Base-by-base conservation (phyloP, 2,113 vertebrate genomes). In the Crotalus tigris region DNA sequence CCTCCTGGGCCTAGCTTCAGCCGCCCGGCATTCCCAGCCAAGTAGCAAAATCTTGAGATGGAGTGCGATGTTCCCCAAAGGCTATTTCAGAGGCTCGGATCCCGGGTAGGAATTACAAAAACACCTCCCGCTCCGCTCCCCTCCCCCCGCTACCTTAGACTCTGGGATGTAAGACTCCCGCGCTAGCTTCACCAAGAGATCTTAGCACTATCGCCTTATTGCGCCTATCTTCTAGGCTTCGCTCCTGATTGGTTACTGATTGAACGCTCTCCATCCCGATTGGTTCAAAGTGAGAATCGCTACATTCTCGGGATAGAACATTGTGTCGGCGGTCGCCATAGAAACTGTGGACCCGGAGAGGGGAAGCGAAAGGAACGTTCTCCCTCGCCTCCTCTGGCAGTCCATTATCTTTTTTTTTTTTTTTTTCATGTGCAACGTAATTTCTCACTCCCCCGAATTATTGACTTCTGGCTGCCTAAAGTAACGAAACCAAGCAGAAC, bases 311-410 rank as follows among this genome's bases (percentile, higher is more conserved):
- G 51, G 90, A 5, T 89, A 5, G 93, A 87, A 59, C 3, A 0
- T 53, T 85, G 87, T 4, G 85, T 91, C 94, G 6, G 19, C 39
- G 55, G 94, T 96, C 92, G 90, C 91, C 94, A 89, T 92, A 59
- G 96, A 88, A 95, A 96, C 90, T 4, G 2, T 85, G 91, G 94
- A 94, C 39, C 3, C 5, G n/a, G 87, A 46, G 54, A 13, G 39
- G n/a, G 54, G 87, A 8, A 0, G 0, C 29, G 33, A 5, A 26
- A 69, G 23, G 13, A 59, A 21, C 6, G 9, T 90, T 58, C 51
- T 59, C 0, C 1, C 33, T 13, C 21, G 55, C n/a, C n/a, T 26
- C 49, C 51, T 86, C 61, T 13, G 1, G 86, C 51, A 12, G 21
- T 3, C 85, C 75, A 5, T 87, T 85, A 55, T 86, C 88, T 75